Conservation (phyloP, 2,797 vertebrate species). For the Acestrorhynchus altus region DNA sequence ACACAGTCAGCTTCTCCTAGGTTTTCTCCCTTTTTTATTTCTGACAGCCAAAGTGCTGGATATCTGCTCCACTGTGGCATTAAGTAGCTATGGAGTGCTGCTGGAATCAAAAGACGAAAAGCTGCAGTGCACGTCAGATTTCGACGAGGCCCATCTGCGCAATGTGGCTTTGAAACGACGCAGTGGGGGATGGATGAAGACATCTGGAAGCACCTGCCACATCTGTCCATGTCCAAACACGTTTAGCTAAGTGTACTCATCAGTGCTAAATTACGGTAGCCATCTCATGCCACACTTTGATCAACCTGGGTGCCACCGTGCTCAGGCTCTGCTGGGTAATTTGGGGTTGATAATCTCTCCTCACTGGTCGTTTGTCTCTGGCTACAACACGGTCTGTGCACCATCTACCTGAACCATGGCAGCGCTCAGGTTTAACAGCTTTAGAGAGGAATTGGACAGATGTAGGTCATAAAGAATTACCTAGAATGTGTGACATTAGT, state of each 20-base stretch:
- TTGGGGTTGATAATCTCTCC: slow-evolving; percentile 42
- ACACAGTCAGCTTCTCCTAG: neutral
- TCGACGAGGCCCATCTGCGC: slow-evolving; percentile 74
- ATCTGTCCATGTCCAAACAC: slow-evolving; percentile 76
- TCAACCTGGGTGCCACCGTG: slow-evolving; percentile 57
- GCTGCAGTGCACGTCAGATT: slow-evolving; percentile 59
- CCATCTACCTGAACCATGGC: neutral
- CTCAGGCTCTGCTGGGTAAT: slow-evolving; percentile 26
- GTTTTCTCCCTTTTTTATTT: slow-evolving; percentile 31
- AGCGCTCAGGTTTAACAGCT: neutral
- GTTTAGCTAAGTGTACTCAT: slow-evolving; percentile 73
- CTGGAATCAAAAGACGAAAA: slow-evolving; percentile 22
- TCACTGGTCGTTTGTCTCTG: slow-evolving; percentile 35
- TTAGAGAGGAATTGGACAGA: neutral
- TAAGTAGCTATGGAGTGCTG: neutral
- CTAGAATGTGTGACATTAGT: neutral
- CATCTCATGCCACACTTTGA: slow-evolving; percentile 72
- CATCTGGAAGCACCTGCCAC: slow-evolving; percentile 79
- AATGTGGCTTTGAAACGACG: slow-evolving; percentile 70
- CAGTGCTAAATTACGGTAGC: slow-evolving; percentile 69
- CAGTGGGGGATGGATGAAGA: slow-evolving; percentile 72
- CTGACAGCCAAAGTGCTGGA: slow-evolving; percentile 24
- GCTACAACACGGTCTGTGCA: slow-evolving; percentile 9
- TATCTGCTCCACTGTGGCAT: neutral
- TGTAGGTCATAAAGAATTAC: neutral